Conservation (phyloP, 2,797 vertebrate genomes). For the Crocodylus rhombifer region DNA sequence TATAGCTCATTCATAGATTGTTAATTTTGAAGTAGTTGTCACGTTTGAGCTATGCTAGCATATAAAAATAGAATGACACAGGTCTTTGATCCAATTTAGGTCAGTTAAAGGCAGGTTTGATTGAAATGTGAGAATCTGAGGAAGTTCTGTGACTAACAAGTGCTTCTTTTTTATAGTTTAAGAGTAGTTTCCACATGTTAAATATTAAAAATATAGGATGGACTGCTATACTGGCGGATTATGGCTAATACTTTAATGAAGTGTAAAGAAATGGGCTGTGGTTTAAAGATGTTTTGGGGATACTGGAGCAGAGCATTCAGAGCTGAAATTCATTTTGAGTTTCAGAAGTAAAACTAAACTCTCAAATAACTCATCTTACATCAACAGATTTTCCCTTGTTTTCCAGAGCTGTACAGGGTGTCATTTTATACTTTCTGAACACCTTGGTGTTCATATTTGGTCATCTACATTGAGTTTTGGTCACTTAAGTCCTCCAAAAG, state of each 20-base stretch:
- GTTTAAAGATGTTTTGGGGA: background rate
- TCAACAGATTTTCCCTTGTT: background rate
- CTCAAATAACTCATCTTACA: background rate
- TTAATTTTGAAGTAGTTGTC: background rate
- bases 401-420: background rate
- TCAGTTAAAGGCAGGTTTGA: background rate
- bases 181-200: background rate
- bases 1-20: background rate
- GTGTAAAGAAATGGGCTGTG: fast-evolving
- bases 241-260: background rate
- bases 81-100: background rate
- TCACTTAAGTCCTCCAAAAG: too few species aligned
- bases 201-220: background rate
- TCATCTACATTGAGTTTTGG: too few species aligned
- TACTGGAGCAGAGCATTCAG: background rate
- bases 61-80: background rate
- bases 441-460: too few species aligned
- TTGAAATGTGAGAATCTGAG: background rate
- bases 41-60: background rate
- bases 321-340: background rate
- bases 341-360: background rate
- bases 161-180: background rate
- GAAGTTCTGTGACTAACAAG: background rate
- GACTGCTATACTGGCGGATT: background rate
- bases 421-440: too few species aligned